Percentiles rank a stretch among this genome's conserved stretches.
Evolutionary conservation across 2,888 invertebrate species (phyloP).

Genomic region (Limnephilus auricula): DNA sequence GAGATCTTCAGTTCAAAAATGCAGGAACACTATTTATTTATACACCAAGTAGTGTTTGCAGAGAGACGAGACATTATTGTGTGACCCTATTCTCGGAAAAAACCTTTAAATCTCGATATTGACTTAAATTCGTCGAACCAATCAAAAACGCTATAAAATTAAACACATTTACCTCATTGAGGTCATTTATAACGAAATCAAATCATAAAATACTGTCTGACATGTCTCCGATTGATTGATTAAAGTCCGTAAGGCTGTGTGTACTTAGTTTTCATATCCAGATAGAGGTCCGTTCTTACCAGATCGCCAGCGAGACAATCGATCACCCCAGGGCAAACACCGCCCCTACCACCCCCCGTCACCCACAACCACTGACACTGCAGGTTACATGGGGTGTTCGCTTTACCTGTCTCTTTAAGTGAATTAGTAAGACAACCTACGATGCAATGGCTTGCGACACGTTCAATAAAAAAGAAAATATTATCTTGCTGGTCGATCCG

Average conservation of each 20-base stretch:
- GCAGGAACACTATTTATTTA: no score
- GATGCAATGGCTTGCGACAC: neutral
- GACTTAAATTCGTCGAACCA: no score
- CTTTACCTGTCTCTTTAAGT: neutral
- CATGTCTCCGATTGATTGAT: neutral
- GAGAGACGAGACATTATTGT: no score
- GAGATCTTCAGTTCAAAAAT: no score
- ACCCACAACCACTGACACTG: neutral
- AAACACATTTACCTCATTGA: no score
- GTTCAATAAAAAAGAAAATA: neutral
- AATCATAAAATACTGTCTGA: neutral
- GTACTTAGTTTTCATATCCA: conserved; percentile 11
- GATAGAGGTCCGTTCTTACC: conserved; percentile 1
- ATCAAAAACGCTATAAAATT: no score
- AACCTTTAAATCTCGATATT: no score
- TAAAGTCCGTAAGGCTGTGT: neutral
- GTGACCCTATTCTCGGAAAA: no score
- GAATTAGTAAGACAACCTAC: neutral
- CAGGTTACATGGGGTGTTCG: conserved; percentile 2
- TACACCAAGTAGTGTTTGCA: no score
- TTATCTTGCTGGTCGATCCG: neutral
- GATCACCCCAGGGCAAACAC: conserved; percentile 51
- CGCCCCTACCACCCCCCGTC: neutral
- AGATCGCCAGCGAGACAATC: conserved; percentile 41
- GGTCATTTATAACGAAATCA: neutral